Evolutionary conservation across 2,113 vertebrate genomes (phyloP), one percentile per base, ranked within the genome.

Genomic region (Cariama cristata): DNA sequence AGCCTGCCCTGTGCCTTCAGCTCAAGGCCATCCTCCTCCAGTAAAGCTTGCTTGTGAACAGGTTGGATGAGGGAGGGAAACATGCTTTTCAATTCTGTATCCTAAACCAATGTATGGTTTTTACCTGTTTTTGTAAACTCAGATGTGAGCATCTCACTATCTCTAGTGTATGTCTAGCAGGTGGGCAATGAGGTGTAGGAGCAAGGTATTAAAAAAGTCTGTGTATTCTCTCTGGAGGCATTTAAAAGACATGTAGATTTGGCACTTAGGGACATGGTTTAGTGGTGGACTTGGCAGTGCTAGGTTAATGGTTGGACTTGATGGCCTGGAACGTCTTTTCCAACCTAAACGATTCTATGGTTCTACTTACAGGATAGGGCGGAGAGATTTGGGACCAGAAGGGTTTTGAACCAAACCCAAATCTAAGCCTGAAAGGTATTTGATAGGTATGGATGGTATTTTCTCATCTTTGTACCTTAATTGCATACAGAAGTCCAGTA

Each of bases 21-120:
- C 91, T 88, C 93, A 97, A 94, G 93, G 94, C 95, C 89, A 87
- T 96, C 91, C 84, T 96, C 79, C 80, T 91, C 42, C 90, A 66
- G 53, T 60, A 55, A 60, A 72, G 67, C 67, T 66, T 62, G 55
- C 86, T 66, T 80, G 58, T 2, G 15, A 58, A 44, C 67, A 91
- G 66, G 50, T 88, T 95, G 85, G 50, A 69, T 71, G 35, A 89
- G 66, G 62, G 59, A 77, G 32, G 55, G 55, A 85, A 86, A 72
- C 35, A 22, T 0, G 0, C 28, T 91, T 91, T 79, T 58, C 49
- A 50, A 0, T 69, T 53, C 32, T 66, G 6, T 82, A 4, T 93
- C 79, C 64, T 60, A 85, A 85, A 85, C 56, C 16, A 8, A 8
- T 35, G 33, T 1, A 10, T 45, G 4, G 0, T 23, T 83, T 81